A percentile compares a stretch with the other conserved stretches of the same genome.
Evolutionary conservation across 2,113 vertebrate species (phyloP).

Genomic region (Chaetops frenatus): DNA sequence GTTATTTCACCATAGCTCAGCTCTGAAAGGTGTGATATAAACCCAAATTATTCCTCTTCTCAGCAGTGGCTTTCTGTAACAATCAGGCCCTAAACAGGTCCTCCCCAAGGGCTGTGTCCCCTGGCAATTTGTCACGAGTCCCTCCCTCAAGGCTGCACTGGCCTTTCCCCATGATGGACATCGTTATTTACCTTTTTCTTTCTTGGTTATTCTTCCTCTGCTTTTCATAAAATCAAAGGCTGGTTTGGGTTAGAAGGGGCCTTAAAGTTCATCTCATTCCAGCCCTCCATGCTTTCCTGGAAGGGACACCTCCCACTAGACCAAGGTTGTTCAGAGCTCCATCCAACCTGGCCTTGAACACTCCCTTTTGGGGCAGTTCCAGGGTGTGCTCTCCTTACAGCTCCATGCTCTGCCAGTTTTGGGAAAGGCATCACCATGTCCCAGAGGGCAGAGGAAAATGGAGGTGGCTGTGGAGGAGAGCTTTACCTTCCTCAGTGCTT

Average conservation of each 20-base stretch:
- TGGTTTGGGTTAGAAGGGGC: background rate
- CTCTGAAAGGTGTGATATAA: background rate
- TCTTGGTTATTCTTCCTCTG: background rate
- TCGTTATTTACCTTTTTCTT: background rate
- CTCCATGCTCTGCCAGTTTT: background rate
- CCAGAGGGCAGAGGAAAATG: background rate
- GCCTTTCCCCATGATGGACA: background rate
- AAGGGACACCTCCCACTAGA: background rate
- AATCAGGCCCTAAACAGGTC: background rate
- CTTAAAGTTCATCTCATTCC: background rate
- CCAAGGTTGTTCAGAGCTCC: background rate
- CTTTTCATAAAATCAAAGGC: background rate
- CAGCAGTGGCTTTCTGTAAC: background rate
- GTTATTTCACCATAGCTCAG: background rate
- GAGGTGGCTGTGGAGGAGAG: background rate
- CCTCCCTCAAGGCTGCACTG: background rate
- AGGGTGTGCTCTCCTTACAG: background rate
- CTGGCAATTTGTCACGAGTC: fast-evolving
- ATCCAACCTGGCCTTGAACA: background rate
- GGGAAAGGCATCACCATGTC: background rate
- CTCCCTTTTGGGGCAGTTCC: background rate
- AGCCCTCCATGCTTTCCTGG: background rate
- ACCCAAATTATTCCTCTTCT: background rate
- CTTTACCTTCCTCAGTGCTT: background rate
- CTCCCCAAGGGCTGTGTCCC: background rate